Evolutionary conservation across 2,797 vertebrate genomes (phyloP), one percentile per base, ranked within the genome.

Genomic region (Menidia menidia): DNA sequence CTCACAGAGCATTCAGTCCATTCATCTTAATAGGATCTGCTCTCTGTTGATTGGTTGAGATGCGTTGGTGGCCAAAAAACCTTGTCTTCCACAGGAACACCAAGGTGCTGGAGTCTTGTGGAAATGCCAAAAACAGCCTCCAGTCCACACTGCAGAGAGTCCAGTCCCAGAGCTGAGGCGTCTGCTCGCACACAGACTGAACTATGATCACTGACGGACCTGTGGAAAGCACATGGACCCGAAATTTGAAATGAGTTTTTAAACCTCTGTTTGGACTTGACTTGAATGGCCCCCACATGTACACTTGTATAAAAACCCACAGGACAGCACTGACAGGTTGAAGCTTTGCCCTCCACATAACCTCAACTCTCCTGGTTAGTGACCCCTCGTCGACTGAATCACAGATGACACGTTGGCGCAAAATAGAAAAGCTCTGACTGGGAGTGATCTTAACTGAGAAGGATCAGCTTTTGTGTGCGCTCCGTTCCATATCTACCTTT

Each of bases 91-190:
- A 52, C 90, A 99, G 97, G 80, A 96, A 94, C 77, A 96, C 90
- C 73, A 93, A 94, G 39, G 92, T 91, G 31, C 87, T 98, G 81
- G 96, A 98, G 73, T 91, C 93, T 2, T 97, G 96, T 78, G 90
- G 91, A 2, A 92, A 90, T n/a, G 95, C 97, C 78, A 94, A 93
- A 77, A 96, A 94, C 89, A 91, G 48, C 74, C 95, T 99, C 59
- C 91, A 96, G 75, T 95, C 96, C 75, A 97, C 96, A 0, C 78
- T 95, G 69, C 89, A 94, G 84, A 92, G 85, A 64, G 63, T 93
- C 77, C 51, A 50, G 47, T 42, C 90, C n/a, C 88, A 94, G 67
- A 90, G 87, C 83, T 94, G 92, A 92, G 77, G 67, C 76, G 43
- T 45, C 35, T 30, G 31, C 30, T 48, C 61, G 61, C 45, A 60